Evolutionary conservation across 2,113 vertebrate genomes (phyloP).

Genomic region (Casuarius casuarius): DNA sequence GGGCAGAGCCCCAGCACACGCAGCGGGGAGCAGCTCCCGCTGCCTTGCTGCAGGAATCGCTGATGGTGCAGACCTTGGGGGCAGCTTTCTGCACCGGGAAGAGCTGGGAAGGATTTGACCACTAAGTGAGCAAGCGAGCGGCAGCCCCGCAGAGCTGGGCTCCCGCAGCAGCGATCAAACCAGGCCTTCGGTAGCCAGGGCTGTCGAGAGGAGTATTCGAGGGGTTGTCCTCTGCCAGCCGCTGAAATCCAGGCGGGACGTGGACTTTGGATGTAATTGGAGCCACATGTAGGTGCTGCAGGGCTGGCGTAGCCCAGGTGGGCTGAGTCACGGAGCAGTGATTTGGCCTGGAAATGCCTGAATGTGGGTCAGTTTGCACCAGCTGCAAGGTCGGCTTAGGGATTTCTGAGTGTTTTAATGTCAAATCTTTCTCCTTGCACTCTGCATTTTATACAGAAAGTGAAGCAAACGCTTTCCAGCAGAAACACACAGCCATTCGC

Average conservation of each 20-base stretch:
- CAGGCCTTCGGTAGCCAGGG: slow-evolving; percentile 64
- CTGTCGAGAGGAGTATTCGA: slow-evolving; percentile 57
- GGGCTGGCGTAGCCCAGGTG: slow-evolving; percentile 25
- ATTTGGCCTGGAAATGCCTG: not conserved
- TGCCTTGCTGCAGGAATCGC: slow-evolving; percentile 26
- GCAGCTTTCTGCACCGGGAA: not conserved
- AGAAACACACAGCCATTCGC: not conserved
- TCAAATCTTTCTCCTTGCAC: not conserved
- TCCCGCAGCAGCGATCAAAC: slow-evolving; percentile 37
- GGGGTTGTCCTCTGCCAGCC: slow-evolving; percentile 65
- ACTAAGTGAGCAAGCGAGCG: not conserved
- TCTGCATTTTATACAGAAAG: not conserved
- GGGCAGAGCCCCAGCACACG: slow-evolving; percentile 50
- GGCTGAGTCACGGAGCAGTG: slow-evolving; percentile 53
- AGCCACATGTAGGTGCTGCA: slow-evolving; percentile 1
- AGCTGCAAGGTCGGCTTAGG: slow-evolving; percentile 27
- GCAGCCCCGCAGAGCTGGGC: not conserved
- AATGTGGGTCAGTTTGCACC: slow-evolving; percentile 25
- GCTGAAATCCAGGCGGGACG: slow-evolving; percentile 38
- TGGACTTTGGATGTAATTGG: slow-evolving; percentile 64
- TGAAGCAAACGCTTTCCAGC: not conserved
- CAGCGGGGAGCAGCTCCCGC: slow-evolving; percentile 16
- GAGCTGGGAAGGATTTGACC: not conserved
- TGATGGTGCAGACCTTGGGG: not conserved
- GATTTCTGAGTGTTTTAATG: not conserved